Evolutionary conservation across 1,140 invertebrate genomes (phyloP), one percentile per base, ranked within the genome.

Genomic region (Eupeodes corollae): DNA sequence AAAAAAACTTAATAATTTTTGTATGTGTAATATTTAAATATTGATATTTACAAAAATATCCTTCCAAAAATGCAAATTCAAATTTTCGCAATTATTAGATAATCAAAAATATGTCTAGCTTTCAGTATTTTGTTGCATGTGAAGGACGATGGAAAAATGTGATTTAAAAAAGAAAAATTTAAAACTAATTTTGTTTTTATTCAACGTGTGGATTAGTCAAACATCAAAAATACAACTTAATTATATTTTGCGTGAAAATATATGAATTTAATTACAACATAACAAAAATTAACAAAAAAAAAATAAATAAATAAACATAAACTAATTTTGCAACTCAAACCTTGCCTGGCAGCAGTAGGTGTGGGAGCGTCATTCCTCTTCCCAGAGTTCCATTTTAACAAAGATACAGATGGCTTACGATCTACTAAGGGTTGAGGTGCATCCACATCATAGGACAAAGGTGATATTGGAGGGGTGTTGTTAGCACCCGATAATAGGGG

Each of bases 351-450:
- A 53, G 65, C 65, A 46, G 59, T 56, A 45, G 47, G 47, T 33
- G 47, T 49, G 37, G 41, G 47, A 32, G 47, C 41, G 38, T 56
- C 61, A 41, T 52, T 49, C 42, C 47, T 43, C 42, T 47, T 55
- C 37, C 37, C 38, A 54, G 52, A 57, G 41, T 54, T 65, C 72
- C 73, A 74, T 56, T 70, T 69, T 55, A 73, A 58, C 42, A 74
- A 50, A 15, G 70, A 70, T 13, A 71, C 68, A 44, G 71, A 72
- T n/a, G 72, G 72, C 56, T 60, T 71, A 43, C 73, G 61, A 50
- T 71, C 67, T 47, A 75, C 71, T 46, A 75, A 53, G 26, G 73
- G 73, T 56, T 75, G 73, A 37, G 72, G 72, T 47, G 68, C 50
- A 49, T 75, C 73, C 56, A 70, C 60, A 55, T 74, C 72, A 46